These are phyloP conservation scores for Auanema sp. DNA, from an alignment of 2,888 invertebrate species.

Conservation along the genomic window DNA sequence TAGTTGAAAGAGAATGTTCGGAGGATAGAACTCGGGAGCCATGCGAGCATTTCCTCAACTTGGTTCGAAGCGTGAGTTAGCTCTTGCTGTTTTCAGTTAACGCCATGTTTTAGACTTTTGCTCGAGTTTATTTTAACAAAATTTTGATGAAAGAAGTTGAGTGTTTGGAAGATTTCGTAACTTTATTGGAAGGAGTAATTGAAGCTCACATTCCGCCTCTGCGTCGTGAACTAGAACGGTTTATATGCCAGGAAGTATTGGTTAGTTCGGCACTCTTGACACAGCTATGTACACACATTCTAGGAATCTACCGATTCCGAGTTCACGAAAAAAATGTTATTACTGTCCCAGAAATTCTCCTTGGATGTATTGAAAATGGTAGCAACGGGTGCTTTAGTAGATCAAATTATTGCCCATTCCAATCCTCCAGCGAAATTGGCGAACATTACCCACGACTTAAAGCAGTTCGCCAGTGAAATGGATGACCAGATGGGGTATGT, in stretches of 20 bases:
- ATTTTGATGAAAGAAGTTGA: slow-evolving; percentile 50
- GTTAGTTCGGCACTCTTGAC: slow-evolving; percentile 33
- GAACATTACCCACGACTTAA: slow-evolving; percentile 39
- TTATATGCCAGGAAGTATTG: slow-evolving; percentile 58
- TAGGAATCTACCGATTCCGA: slow-evolving; percentile 51
- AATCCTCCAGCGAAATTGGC: slow-evolving; percentile 43
- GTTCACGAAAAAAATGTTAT: slow-evolving; percentile 56
- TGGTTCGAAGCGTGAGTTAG: slow-evolving; percentile 35
- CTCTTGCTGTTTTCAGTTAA: neutral
- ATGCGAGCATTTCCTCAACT: slow-evolving; percentile 28
- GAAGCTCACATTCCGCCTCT: slow-evolving; percentile 55
- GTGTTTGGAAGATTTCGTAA: slow-evolving; percentile 57
- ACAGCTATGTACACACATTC: slow-evolving; percentile 1
- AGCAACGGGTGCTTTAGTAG: slow-evolving; percentile 39
- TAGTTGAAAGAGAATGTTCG: slow-evolving; percentile 27
- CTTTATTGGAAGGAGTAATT: slow-evolving; percentile 53
- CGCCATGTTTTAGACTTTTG: slow-evolving; percentile 48
- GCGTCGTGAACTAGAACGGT: slow-evolving; percentile 56
- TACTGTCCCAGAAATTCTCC: slow-evolving; percentile 55
- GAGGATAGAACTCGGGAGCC: slow-evolving; percentile 25
- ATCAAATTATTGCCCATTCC: slow-evolving; percentile 40
- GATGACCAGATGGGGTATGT: slow-evolving; percentile 15
- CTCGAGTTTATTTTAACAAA: slow-evolving; percentile 58
- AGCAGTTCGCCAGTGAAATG: slow-evolving; percentile 42
- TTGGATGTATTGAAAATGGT: slow-evolving; percentile 59